Conservation (phyloP, 2,888 invertebrate genomes). For the Lasioglossum leucozonium region DNA sequence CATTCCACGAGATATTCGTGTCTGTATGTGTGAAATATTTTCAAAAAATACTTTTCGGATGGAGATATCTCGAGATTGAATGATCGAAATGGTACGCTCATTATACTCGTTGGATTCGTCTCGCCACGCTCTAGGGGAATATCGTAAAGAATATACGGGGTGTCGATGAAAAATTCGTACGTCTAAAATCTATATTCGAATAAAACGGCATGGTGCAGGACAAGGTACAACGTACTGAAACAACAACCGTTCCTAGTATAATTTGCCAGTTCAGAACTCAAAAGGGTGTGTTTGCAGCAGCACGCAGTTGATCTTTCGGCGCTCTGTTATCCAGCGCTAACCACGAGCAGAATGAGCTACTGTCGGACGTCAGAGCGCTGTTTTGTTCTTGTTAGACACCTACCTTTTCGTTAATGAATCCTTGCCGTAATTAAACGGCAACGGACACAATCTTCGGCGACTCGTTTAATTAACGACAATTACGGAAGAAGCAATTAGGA, state of each 20-base stretch:
- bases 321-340: constrained; percentile 12
- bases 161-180: not conserved
- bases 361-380: constrained; percentile 46
- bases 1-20: not conserved
- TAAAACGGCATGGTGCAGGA: not conserved
- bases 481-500: constrained; percentile 69
- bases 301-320: constrained; percentile 20
- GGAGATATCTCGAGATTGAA: not conserved
- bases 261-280: not conserved
- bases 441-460: constrained; percentile 65
- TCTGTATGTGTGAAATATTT: not conserved
- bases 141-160: not conserved
- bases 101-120: not conserved
- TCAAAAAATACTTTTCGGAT: not conserved
- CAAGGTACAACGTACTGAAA: not conserved
- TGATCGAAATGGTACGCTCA: not conserved
- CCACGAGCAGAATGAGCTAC: constrained; percentile 34
- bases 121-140: not conserved
- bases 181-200: not conserved
- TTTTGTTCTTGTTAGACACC: constrained; percentile 67
- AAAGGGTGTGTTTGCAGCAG: not conserved
- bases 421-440: constrained; percentile 72
- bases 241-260: not conserved
- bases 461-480: constrained; percentile 74
- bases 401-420: constrained; percentile 73